Conservation (phyloP, 2,113 vertebrate species). For the Clarias gariepinus region DNA sequence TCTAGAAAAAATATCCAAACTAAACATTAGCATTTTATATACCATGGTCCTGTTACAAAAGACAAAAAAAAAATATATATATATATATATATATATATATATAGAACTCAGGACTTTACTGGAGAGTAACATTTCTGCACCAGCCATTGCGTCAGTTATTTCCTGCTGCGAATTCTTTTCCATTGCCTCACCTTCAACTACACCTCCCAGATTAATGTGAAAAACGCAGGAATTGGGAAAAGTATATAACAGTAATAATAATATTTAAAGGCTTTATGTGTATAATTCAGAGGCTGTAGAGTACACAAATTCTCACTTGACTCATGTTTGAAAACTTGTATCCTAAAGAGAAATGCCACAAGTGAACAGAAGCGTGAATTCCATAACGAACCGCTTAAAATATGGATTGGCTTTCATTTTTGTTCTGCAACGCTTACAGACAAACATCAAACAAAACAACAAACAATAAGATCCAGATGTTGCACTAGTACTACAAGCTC, state of each 20-base stretch:
- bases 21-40: neutral
- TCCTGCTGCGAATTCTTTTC: slow-evolving; percentile 48
- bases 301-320: neutral
- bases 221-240: neutral
- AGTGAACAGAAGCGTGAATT: neutral
- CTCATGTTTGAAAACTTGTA: neutral
- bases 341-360: neutral
- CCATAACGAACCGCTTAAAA: neutral
- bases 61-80: too few species aligned
- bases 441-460: neutral
- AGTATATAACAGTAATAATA: neutral
- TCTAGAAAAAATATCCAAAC: neutral
- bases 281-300: neutral
- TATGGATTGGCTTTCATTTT: neutral
- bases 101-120: neutral
- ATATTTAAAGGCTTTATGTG: too few species aligned
- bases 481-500: neutral
- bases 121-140: slow-evolving; percentile 19
- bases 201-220: neutral
- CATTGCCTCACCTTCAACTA: slow-evolving; percentile 35
- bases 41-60: neutral
- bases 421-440: neutral
- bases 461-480: slow-evolving; percentile 12
- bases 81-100: too few species aligned
- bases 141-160: slow-evolving; percentile 41